Evolutionary conservation across 2,888 invertebrate species (phyloP).

Genomic region (Neria commutata): DNA sequence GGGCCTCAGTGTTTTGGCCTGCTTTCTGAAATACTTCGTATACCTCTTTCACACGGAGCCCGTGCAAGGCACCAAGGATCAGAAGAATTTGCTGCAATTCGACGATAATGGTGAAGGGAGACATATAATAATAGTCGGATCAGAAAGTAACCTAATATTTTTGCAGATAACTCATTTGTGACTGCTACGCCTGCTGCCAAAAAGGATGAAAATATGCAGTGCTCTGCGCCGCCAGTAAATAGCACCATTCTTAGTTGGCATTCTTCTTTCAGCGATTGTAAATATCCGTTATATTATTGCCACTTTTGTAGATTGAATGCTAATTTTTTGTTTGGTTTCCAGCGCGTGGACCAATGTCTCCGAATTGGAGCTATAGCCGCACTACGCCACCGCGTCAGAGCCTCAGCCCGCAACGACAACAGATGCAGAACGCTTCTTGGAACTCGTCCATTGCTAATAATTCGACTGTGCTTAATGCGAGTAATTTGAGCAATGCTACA

Average conservation of each 20-base stretch:
- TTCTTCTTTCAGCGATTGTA: constrained; percentile 59
- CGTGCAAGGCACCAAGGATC: constrained; percentile 63
- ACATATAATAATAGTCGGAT: too few species aligned
- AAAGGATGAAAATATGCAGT: constrained; percentile 24
- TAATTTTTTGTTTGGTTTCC: neutral
- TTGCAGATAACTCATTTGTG: constrained; percentile 51
- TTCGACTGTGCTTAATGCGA: constrained; percentile 48
- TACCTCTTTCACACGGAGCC: constrained; percentile 59
- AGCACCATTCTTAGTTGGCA: constrained; percentile 59
- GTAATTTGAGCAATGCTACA: constrained; percentile 44
- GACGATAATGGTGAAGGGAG: constrained; percentile 56
- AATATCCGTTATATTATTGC: neutral
- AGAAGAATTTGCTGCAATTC: constrained; percentile 65
- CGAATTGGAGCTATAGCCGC: constrained; percentile 50
- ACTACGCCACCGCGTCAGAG: constrained; percentile 51
- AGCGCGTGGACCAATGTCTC: constrained; percentile 35
- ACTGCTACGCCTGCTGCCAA: constrained; percentile 21
- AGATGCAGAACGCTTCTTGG: constrained; percentile 41
- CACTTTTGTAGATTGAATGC: neutral
- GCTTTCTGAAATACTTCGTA: constrained; percentile 63
- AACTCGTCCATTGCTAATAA: constrained; percentile 47
- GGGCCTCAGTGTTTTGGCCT: constrained; percentile 64
- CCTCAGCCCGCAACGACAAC: constrained; percentile 44
- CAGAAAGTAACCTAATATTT: neutral
- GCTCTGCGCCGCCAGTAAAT: constrained; percentile 35